Percentiles rank a stretch among this genome's conserved stretches.
Evolutionary conservation across 2,888 invertebrate genomes (phyloP).

Genomic region (Latrodectus elegans): DNA sequence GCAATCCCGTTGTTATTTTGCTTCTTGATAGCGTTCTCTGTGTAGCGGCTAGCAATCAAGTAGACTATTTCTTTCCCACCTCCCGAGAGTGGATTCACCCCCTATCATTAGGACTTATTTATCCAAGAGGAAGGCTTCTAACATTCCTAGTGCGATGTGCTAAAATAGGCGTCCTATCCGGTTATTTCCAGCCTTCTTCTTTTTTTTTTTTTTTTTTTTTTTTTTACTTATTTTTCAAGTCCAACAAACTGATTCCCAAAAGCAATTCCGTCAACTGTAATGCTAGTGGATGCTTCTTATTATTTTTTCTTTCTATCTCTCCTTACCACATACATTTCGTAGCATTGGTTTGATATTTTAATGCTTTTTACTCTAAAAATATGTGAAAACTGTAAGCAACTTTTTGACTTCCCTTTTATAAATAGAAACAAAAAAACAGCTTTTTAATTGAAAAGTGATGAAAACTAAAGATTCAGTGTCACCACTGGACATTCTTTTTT

Average conservation of each 20-base stretch:
- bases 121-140: conserved; percentile 68
- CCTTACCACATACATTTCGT: conserved; percentile 23
- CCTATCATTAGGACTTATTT: conserved; percentile 65
- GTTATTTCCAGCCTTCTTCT: conserved; percentile 64
- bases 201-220: too few relatives aligned
- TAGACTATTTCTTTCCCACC: conserved; percentile 46
- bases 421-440: too few relatives aligned
- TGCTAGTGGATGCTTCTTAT: conserved; percentile 52
- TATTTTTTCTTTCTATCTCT: conserved; percentile 16
- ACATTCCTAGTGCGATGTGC: conserved; percentile 68
- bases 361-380: too few relatives aligned
- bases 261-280: conserved; percentile 66
- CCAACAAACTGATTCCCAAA: conserved; percentile 46
- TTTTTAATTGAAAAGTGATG: too few relatives aligned
- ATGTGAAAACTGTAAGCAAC: too few relatives aligned
- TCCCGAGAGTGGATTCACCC: conserved; percentile 38
- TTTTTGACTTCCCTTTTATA: too few relatives aligned
- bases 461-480: too few relatives aligned
- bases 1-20: conserved; percentile 24
- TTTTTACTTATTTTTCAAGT: conserved; percentile 47
- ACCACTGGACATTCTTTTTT: too few relatives aligned
- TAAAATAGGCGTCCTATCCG: conserved; percentile 66
- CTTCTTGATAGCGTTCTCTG: conserved; percentile 29
- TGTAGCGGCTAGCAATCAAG: conserved; percentile 54
- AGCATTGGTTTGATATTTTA: too few relatives aligned